Evolutionary conservation across 2,797 vertebrate genomes (phyloP).

Genomic region (Phalanger gymnotis): DNA sequence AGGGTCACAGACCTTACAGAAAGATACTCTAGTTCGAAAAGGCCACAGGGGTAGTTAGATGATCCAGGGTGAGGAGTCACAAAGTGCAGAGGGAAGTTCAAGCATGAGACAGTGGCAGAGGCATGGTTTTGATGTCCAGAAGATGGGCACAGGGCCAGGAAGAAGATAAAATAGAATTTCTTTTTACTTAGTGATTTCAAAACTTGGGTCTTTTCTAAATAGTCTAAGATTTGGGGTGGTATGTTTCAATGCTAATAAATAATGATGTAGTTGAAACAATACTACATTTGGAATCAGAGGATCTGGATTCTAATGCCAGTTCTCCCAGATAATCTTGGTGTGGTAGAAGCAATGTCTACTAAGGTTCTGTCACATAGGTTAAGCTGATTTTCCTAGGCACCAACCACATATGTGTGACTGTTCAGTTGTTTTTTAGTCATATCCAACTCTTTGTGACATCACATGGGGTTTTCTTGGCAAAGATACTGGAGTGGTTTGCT

Average conservation of each 20-base stretch:
- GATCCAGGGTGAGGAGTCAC: too few species aligned
- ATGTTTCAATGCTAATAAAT: not conserved
- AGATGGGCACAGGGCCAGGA: not conserved
- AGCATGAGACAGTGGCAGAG: constrained; percentile 7
- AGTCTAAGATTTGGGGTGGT: constrained; percentile 2
- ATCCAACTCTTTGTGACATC: too few species aligned
- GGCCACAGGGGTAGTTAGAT: too few species aligned
- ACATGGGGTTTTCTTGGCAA: too few species aligned
- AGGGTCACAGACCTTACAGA: too few species aligned
- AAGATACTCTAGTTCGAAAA: too few species aligned
- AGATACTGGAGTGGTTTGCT: too few species aligned
- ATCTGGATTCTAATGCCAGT: constrained; percentile 3
- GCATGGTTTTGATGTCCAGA: not conserved
- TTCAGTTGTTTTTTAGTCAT: too few species aligned
- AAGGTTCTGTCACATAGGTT: too few species aligned
- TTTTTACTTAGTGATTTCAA: not conserved
- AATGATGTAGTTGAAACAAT: not conserved
- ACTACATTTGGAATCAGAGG: not conserved
- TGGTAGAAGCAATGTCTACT: not conserved
- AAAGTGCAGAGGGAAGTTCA: not conserved
- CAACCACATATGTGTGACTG: too few species aligned
- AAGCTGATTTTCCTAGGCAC: too few species aligned
- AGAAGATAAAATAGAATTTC: not conserved
- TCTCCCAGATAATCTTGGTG: not conserved
- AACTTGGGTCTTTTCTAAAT: not conserved